Evolutionary conservation across 2,113 vertebrate genomes (phyloP), one percentile per base, ranked within the genome.

Genomic region (Chaetops frenatus): DNA sequence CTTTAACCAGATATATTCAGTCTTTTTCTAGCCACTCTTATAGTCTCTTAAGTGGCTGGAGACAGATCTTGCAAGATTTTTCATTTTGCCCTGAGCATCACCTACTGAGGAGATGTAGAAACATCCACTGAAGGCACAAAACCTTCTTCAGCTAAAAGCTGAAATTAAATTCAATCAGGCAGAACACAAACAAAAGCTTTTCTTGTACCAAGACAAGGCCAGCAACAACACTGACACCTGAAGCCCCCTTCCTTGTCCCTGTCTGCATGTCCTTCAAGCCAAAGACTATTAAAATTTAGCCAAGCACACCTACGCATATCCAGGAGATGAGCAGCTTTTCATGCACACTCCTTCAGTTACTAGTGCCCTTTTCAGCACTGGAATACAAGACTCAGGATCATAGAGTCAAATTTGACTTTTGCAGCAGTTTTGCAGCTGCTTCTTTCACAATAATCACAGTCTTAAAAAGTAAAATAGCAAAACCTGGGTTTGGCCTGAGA

Each of bases 201-300:
- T 45, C 40, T 45, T 12, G 4, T 70, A 58, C 29, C 18, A 83
- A 73, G 7, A 61, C 10, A 73, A 69, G 50, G 18, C 20, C 24
- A 72, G 22, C 15, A 72, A 72, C 8, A 71, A 64, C 24, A 27
- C 0, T n/a, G 36, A 38, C 19, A 58, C 5, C 2, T 54, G 45
- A 94, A 79, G 31, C 6, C 5, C 14, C 2, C 5, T 61, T 25
- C 36, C 65, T 69, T 0, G 0, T 21, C 9, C 4, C 11, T 42
- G 11, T 42, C 16, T 31, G 19, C 16, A 21, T 19, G 33, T 45
- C 31, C 36, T 61, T 23, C 48, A 83, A 91, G 28, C 4, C 13
- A 51, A 19, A 61, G 11, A 61, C 10, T 23, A 83, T 12, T 61
- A 44, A 73, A 61, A 81, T 60, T 36, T 36, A 81, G 23, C 35